A percentile compares a stretch with the other conserved stretches of the same genome.
phyloP scores from a whole-genome alignment of 2,113 vertebrate genomes.

The Himantopus leucocephalus region DNA sequence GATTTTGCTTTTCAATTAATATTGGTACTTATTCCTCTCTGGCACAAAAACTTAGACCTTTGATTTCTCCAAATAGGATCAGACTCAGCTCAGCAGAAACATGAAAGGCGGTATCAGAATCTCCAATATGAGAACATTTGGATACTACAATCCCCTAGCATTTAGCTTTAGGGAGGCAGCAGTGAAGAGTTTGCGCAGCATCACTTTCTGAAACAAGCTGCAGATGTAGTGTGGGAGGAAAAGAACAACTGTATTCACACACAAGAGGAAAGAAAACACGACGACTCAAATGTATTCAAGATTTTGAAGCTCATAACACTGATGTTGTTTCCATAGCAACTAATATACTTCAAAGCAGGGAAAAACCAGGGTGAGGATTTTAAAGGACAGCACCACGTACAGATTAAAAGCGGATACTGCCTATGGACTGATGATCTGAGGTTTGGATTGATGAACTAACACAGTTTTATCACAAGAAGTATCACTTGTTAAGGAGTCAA shows the following conservation, averaged over 20 bases:
- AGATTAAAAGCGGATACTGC: neutral
- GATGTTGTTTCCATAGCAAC: conserved; percentile 53
- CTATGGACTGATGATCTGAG: neutral
- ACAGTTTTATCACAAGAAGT: neutral
- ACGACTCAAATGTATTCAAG: neutral
- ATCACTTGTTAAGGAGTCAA: neutral
- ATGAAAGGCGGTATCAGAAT: neutral
- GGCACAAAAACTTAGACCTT: neutral
- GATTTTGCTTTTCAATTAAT: neutral
- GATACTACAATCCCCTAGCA: neutral
- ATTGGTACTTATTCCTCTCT: neutral
- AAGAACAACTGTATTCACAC: conserved; percentile 19
- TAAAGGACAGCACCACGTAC: neutral
- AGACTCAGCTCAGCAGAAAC: neutral
- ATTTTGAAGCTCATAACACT: conserved; percentile 8
- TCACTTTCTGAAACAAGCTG: neutral
- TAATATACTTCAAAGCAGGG: conserved; percentile 15
- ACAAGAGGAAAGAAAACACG: conserved; percentile 14
- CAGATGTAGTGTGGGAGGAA: neutral
- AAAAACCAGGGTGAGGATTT: neutral
- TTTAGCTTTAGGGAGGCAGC: neutral
- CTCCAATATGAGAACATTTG: neutral
- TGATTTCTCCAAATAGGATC: neutral
- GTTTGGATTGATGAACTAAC: neutral
- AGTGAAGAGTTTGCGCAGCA: neutral